Conservation (phyloP, 2,797 vertebrate species). For the Botia almorhae region DNA sequence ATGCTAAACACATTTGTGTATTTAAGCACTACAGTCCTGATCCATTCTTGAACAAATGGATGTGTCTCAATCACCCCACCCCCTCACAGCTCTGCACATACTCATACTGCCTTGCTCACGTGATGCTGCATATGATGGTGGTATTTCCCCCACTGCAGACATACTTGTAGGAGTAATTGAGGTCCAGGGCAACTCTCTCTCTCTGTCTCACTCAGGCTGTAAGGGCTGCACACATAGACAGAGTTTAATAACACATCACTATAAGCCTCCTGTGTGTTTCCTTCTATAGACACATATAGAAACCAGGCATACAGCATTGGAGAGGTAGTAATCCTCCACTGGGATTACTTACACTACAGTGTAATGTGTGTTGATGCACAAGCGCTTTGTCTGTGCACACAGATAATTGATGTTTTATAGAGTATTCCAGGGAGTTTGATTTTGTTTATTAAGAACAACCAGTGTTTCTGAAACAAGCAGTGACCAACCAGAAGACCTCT, state of each 20-base stretch:
- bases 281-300: conserved; percentile 32
- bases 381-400: conserved; percentile 31
- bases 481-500: conserved; percentile 42
- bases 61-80: conserved; percentile 7
- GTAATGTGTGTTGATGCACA: conserved; percentile 48
- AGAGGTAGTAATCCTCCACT: conserved; percentile 33
- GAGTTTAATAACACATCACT: conserved; percentile 75
- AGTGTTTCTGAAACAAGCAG: conserved; percentile 36
- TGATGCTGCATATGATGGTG: conserved; percentile 43
- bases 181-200: conserved; percentile 39
- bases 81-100: conserved; percentile 11
- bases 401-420: conserved; percentile 45
- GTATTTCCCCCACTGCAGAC: conserved; percentile 49
- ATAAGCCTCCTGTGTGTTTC: conserved; percentile 66
- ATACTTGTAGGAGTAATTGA: conserved; percentile 58
- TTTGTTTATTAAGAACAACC: conserved; percentile 39
- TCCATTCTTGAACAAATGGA: conserved; percentile 23
- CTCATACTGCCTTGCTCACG: conserved; percentile 42
- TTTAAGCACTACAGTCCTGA: background rate
- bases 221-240: conserved; percentile 64
- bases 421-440: conserved; percentile 39
- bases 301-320: conserved; percentile 22
- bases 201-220: conserved; percentile 60
- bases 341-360: conserved; percentile 36
- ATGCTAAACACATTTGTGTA: background rate